Conservation (phyloP, 2,888 invertebrate species). For the Eupithecia abbreviata region DNA sequence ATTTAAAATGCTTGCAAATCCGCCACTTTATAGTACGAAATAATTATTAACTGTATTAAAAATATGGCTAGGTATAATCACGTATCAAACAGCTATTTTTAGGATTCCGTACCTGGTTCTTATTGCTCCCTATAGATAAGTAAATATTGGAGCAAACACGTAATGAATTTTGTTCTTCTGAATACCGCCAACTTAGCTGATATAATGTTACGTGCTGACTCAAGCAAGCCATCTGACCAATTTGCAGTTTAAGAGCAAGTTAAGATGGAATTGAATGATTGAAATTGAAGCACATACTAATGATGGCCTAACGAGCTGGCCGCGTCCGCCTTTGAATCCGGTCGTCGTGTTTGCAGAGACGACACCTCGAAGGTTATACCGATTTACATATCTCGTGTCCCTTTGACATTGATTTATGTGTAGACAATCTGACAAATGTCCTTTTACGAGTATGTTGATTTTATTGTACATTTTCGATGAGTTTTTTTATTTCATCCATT, state of each 20-base stretch:
- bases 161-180: no score
- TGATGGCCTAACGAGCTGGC: constrained; percentile 38
- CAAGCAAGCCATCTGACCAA: neutral
- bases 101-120: no score
- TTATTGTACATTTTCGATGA: neutral
- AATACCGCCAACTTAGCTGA: neutral
- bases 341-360: constrained; percentile 38
- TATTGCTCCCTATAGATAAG: no score
- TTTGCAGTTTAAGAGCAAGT: neutral
- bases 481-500: no score
- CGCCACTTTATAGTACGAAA: no score
- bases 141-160: no score
- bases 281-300: constrained; percentile 35
- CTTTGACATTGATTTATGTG: constrained; percentile 35
- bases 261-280: constrained; percentile 18
- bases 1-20: no score
- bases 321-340: constrained; percentile 40
- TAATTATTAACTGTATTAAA: no score
- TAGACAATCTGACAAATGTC: constrained; percentile 4
- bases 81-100: no score
- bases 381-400: constrained; percentile 33
- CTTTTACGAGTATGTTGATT: neutral
- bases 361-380: constrained; percentile 35
- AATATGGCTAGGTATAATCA: no score
- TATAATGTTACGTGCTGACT: neutral